Conservation (phyloP, 1,140 invertebrate species). For the Drosophila rufa region DNA sequence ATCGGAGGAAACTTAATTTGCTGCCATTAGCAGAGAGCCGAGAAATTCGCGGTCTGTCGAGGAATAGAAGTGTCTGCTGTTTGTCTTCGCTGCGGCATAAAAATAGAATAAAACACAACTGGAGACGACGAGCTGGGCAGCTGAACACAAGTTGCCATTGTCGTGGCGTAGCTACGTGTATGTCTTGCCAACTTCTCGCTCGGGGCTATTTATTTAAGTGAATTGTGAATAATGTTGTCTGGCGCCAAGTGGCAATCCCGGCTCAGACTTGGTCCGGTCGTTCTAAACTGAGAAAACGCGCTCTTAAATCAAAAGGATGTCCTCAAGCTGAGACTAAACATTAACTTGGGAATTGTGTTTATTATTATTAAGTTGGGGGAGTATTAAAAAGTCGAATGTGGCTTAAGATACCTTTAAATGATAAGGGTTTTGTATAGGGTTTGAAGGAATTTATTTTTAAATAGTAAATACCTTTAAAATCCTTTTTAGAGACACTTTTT, state of each 20-base stretch:
- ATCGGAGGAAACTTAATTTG: slow-evolving; percentile 47
- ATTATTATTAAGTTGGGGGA: neutral
- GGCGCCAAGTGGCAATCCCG: slow-evolving; percentile 54
- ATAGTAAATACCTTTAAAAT: neutral
- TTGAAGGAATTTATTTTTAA: neutral
- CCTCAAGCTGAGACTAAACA: neutral
- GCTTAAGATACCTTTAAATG: neutral
- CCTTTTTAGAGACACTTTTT: neutral
- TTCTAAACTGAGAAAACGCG: slow-evolving; percentile 19
- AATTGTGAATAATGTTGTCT: slow-evolving; percentile 65
- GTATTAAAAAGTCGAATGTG: neutral
- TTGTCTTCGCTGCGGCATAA: slow-evolving; percentile 45
- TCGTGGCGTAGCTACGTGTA: slow-evolving; percentile 23
- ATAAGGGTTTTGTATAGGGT: neutral
- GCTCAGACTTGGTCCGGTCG: slow-evolving; percentile 8
- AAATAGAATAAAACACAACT: slow-evolving; percentile 47
- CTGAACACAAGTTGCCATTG: slow-evolving; percentile 52
- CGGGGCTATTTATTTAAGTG: slow-evolving; percentile 58
- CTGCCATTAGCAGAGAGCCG: slow-evolving; percentile 44
- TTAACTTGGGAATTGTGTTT: slow-evolving; percentile 14
- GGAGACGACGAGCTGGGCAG: slow-evolving; percentile 18
- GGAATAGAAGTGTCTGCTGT: slow-evolving; percentile 43
- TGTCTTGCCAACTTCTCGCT: slow-evolving; percentile 17
- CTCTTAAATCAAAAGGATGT: slow-evolving; percentile 30
- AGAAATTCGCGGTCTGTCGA: slow-evolving; percentile 31